Conservation (phyloP, 2,888 invertebrate species). For the Furcula furcula region DNA sequence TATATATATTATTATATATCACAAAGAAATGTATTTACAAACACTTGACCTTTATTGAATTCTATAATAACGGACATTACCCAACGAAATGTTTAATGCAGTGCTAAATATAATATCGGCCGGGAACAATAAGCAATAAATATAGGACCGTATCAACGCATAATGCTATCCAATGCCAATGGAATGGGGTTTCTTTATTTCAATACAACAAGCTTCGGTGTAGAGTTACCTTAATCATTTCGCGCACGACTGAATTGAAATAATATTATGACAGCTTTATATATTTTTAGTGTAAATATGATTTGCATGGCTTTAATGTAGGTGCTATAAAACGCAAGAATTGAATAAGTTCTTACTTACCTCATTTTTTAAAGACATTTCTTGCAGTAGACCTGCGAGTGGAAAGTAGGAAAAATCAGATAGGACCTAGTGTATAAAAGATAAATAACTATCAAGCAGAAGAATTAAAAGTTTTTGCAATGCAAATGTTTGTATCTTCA, state of each 20-base stretch:
- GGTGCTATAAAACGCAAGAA: too few relatives aligned
- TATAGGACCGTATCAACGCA: constrained; percentile 66
- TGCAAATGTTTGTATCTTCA: too few relatives aligned
- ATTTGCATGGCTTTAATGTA: too few relatives aligned
- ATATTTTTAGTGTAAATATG: constrained; percentile 10
- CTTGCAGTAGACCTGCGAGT: too few relatives aligned
- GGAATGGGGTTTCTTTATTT: constrained; percentile 62
- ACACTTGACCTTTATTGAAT: constrained; percentile 53
- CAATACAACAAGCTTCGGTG: constrained; percentile 43
- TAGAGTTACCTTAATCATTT: constrained; percentile 45
- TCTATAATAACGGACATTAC: constrained; percentile 50
- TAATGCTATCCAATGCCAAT: constrained; percentile 53
- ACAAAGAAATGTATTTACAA: constrained; percentile 37
- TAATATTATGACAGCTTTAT: constrained; percentile 31
- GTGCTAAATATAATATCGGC: constrained; percentile 59
- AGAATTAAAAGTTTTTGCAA: too few relatives aligned
- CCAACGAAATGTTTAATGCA: constrained; percentile 63
- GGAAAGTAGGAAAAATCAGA: too few relatives aligned
- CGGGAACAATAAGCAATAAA: constrained; percentile 76
- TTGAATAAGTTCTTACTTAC: too few relatives aligned
- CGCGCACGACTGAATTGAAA: constrained; percentile 36
- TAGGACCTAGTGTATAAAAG: too few relatives aligned
- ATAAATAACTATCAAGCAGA: too few relatives aligned
- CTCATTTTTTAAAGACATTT: too few relatives aligned
- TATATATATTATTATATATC: too few relatives aligned